Evolutionary conservation across 2,888 invertebrate genomes (phyloP), one percentile per base, ranked within the genome.

Genomic region (Eupithecia dodoneata): DNA sequence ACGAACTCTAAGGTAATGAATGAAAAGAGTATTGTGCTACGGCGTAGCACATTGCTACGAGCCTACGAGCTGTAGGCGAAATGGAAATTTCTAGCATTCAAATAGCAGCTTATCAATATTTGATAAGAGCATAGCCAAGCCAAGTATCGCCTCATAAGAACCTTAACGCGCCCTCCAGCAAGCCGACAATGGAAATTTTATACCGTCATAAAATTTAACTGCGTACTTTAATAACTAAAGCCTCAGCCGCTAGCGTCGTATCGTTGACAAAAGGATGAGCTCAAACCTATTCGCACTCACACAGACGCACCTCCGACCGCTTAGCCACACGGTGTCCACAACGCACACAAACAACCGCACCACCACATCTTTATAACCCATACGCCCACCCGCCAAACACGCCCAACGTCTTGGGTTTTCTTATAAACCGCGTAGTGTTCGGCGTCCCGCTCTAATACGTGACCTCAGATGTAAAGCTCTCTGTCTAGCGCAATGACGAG

Each of bases 401-500:
- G 95, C 95, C 95, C 95, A 94, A 93, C 94, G 93, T 95, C 95
- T 95, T 95, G 92, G 94, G 95, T 95, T 95, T 95, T 95, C 95
- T 95, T 95, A 94, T 94, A 95, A 94, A 94, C 95, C 95, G 92
- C 95, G 94, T 93, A 93, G 93, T 89, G 92, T 94, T 91, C 91
- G 89, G 88, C 88, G 87, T 94, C 94, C 89, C 87, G 84, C 86
- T 95, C 91, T 86, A 72, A 74, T 90, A 52, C 82, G 76, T 75
- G 81, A 81, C 69, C 66, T 75, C 55, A 80, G 83, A 83, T 82
- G 82, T 81, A 79, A 76, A 80, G 82, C 85, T 92, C 93, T 90
- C 92, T 83, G 85, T 93, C 91, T 89, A 79, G 81, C 94, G 93
- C 94, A 93, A 95, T 95, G 94, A 95, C 93, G 95, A 95, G 95